Conservation (phyloP, 2,888 invertebrate species). For the Anoncus sp. region DNA sequence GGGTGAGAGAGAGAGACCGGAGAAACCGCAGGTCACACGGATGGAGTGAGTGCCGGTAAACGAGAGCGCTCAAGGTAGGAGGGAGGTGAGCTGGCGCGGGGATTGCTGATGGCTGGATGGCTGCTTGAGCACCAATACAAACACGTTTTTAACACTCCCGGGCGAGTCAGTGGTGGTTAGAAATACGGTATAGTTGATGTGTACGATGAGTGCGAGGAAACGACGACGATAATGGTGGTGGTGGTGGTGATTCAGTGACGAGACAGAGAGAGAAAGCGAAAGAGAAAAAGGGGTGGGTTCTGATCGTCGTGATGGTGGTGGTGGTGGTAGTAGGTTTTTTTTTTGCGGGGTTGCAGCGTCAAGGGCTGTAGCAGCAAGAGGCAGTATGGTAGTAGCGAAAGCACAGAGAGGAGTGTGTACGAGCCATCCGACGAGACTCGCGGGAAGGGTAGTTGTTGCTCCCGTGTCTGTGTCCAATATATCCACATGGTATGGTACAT, state of each 20-base stretch:
- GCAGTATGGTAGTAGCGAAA: conserved; percentile 50
- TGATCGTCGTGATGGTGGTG: conserved; percentile 41
- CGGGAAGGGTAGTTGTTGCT: conserved; percentile 33
- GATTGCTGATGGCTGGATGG: conserved; percentile 49
- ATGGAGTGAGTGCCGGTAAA: conserved; percentile 70
- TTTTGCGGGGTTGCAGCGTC: conserved; percentile 28
- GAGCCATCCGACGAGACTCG: conserved; percentile 12
- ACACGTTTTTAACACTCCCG: conserved; percentile 58
- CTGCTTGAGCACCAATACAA: conserved; percentile 54
- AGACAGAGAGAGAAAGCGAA: conserved; percentile 35
- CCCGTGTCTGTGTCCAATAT: conserved; percentile 36
- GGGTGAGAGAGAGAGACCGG: conserved; percentile 73
- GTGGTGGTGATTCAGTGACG: conserved; percentile 43
- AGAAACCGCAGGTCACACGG: conserved; percentile 80
- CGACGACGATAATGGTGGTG: conserved; percentile 44
- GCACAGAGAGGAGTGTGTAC: conserved; percentile 48
- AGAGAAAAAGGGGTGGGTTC: conserved; percentile 51
- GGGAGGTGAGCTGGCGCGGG: conserved; percentile 61
- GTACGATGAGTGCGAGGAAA: conserved; percentile 48
- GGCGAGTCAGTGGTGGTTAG: conserved; percentile 19
- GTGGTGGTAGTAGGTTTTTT: conserved; percentile 19
- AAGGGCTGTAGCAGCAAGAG: conserved; percentile 31
- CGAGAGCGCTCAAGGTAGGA: conserved; percentile 55
- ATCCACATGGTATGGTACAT: conserved; percentile 5
- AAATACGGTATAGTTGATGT: conserved; percentile 34